These are phyloP conservation scores for Drosophila mauritiana DNA, from an alignment of 1,140 invertebrate genomes.

Conservation along the genomic window DNA sequence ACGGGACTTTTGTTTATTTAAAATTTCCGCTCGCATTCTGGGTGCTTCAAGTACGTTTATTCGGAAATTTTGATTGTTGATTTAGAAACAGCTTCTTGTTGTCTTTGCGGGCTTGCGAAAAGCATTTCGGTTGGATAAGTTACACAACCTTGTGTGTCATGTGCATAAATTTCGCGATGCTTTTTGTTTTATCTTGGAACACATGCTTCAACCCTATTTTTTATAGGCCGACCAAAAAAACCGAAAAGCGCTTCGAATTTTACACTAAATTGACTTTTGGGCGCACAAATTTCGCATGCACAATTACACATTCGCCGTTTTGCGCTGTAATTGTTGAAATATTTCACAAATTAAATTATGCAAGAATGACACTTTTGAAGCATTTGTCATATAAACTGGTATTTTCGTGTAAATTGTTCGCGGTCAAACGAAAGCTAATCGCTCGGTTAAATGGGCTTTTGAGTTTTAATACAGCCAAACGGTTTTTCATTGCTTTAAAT, in stretches of 20 bases:
- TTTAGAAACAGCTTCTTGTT: slow-evolving; percentile 21
- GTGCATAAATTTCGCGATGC: slow-evolving; percentile 55
- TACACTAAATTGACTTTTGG: slow-evolving; percentile 78
- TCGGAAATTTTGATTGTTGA: slow-evolving; percentile 42
- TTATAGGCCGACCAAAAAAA: slow-evolving; percentile 32
- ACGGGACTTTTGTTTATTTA: slow-evolving; percentile 49
- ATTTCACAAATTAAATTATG: slow-evolving; percentile 47
- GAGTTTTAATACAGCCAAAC: background rate
- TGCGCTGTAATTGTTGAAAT: slow-evolving; percentile 48
- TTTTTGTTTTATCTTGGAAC: slow-evolving; percentile 41
- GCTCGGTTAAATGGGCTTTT: background rate
- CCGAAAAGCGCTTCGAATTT: slow-evolving; percentile 63
- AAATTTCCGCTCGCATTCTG: slow-evolving; percentile 30
- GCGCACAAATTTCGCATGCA: slow-evolving; percentile 65
- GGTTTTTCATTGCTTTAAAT: background rate
- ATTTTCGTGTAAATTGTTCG: slow-evolving; percentile 3
- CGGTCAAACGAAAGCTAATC: slow-evolving; percentile 9
- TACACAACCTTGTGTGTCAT: slow-evolving; percentile 58
- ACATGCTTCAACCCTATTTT: slow-evolving; percentile 55
- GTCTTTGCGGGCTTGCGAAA: slow-evolving; percentile 27
- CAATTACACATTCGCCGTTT: slow-evolving; percentile 67
- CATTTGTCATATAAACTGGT: slow-evolving; percentile 21
- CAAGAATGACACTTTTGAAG: slow-evolving; percentile 28
- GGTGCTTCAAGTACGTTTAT: slow-evolving; percentile 10
- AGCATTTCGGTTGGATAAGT: slow-evolving; percentile 39